phyloP scores from a whole-genome alignment of 2,797 vertebrate species.

The Phataginus tricuspis region DNA sequence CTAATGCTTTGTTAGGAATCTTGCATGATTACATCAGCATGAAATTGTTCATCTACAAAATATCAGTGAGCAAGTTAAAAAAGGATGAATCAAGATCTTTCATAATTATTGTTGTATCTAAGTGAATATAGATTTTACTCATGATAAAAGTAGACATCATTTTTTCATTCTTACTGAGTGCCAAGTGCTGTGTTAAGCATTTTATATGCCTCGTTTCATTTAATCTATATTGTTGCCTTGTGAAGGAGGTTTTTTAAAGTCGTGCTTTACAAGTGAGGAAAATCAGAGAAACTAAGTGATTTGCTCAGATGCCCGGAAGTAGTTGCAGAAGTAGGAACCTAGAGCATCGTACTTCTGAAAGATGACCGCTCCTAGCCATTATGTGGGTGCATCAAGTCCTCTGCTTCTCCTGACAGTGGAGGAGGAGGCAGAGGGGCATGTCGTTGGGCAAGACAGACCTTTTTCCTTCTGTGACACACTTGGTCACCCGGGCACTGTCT shows the following conservation, averaged over 20 bases:
- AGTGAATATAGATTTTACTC: background rate
- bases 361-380: background rate
- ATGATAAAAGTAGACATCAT: background rate
- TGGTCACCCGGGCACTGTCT: background rate
- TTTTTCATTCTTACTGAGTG: background rate
- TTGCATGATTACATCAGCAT: background rate
- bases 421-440: background rate
- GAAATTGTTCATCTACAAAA: background rate
- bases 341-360: background rate
- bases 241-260: rapidly evolving
- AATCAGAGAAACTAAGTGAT: background rate
- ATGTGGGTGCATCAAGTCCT: background rate
- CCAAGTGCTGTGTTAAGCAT: background rate
- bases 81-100: background rate
- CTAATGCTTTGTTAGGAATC: background rate
- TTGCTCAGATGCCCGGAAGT: background rate
- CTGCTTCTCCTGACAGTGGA: background rate
- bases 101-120: background rate
- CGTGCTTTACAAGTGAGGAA: background rate
- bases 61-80: background rate
- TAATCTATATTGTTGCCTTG: background rate
- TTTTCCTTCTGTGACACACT: background rate
- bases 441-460: background rate
- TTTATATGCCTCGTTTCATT: background rate
- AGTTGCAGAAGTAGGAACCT: background rate